phyloP scores from a whole-genome alignment of 2,888 invertebrate genomes.

The Drosophila rellima region DNA sequence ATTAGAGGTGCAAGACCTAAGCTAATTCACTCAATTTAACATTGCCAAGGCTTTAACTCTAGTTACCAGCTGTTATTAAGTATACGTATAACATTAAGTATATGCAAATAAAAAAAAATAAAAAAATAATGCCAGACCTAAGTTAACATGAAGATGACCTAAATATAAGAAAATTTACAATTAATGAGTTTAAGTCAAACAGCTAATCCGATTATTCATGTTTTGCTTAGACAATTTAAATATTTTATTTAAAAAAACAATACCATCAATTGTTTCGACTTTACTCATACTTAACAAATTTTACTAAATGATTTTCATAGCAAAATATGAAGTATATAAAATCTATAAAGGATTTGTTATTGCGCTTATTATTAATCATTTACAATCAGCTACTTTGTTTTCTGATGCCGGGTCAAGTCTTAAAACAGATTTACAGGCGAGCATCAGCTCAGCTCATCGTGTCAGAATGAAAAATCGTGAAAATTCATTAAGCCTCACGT shows the following conservation, averaged over 20 bases:
- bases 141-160: neutral
- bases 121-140: neutral
- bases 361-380: neutral
- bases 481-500: slow-evolving; percentile 45
- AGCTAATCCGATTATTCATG: too few species aligned
- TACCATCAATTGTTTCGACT: too few species aligned
- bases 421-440: slow-evolving; percentile 20
- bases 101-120: neutral
- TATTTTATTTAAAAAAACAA: too few species aligned
- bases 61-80: neutral
- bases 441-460: slow-evolving; percentile 1
- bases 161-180: neutral
- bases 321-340: too few species aligned
- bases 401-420: neutral
- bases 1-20: slow-evolving; percentile 28
- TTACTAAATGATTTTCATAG: too few species aligned
- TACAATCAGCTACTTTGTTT: neutral
- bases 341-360: too few species aligned
- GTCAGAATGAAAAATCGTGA: slow-evolving; percentile 19
- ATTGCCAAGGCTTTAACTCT: slow-evolving; percentile 6
- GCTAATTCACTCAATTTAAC: neutral
- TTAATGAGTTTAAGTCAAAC: neutral
- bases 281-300: too few species aligned
- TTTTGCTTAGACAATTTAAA: neutral
- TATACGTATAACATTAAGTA: too few species aligned